Evolutionary conservation across 1,140 invertebrate genomes (phyloP).

Genomic region (Eriocheir sinensis): DNA sequence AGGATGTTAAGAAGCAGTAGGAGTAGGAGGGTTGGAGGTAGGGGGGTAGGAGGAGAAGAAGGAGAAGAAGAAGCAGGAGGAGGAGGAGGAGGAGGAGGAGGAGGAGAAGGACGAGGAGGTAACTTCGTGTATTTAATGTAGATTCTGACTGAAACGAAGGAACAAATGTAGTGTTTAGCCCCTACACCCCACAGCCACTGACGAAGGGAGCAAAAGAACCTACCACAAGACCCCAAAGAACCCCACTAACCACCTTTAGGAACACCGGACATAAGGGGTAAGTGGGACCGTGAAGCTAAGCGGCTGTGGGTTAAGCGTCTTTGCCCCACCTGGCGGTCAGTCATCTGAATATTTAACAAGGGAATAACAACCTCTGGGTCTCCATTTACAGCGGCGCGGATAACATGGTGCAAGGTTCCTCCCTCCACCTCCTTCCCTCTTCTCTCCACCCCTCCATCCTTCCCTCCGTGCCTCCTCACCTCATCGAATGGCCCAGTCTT

Average conservation of each 20-base stretch:
- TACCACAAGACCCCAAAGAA: background rate
- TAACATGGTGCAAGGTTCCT: background rate
- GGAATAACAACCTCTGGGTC: background rate
- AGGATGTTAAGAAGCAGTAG: background rate
- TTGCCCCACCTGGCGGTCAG: background rate
- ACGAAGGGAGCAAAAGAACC: background rate
- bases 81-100: background rate
- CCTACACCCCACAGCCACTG: conserved; percentile 9
- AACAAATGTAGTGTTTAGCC: conserved; percentile 5
- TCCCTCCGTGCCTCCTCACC: background rate
- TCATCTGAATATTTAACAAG: conserved; percentile 26
- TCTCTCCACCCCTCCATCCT: too few species aligned
- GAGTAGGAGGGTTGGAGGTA: background rate
- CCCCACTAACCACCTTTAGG: background rate
- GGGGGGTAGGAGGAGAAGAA: too few species aligned
- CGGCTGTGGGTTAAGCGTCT: background rate
- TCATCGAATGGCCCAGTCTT: background rate
- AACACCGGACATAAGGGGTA: background rate
- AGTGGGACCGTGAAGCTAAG: background rate
- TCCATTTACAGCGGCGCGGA: background rate
- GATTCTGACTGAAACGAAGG: conserved; percentile 15
- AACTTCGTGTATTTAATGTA: conserved; percentile 1
- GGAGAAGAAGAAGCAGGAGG: background rate
- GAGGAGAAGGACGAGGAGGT: background rate
- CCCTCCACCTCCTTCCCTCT: background rate